Percentiles rank a stretch among this genome's conserved stretches.
These are phyloP conservation scores for Haliclystus octoradiatus DNA, from an alignment of 30 jellyfish, hydroid and myxozoan genomes.

Conservation along the genomic window DNA sequence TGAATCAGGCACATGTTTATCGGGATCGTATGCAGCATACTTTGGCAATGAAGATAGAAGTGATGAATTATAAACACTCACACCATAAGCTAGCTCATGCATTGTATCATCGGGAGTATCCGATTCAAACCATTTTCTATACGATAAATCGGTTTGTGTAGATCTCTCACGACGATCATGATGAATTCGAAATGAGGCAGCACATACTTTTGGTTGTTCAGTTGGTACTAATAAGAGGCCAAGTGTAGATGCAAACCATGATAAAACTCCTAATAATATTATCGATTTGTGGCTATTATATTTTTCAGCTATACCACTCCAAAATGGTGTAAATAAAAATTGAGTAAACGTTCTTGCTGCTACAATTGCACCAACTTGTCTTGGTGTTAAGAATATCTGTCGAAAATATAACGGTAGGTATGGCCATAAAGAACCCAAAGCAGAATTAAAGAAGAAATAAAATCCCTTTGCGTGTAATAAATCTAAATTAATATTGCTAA, in stretches of 20 bases:
- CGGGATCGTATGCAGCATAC: constrained; percentile 86
- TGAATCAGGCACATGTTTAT: constrained; percentile 69
- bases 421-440: constrained; percentile 93
- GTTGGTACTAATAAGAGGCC: constrained; percentile 63
- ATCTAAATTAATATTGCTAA: too few relatives aligned
- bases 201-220: constrained; percentile 90
- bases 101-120: too few relatives aligned
- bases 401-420: constrained; percentile 75
- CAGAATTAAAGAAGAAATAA: constrained; percentile 73
- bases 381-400: constrained; percentile 74
- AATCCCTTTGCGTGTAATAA: constrained; percentile 53
- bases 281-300: constrained; percentile 51
- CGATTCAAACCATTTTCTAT: too few relatives aligned
- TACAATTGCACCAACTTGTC: constrained; percentile 89
- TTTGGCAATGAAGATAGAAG: too few relatives aligned
- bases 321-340: constrained; percentile 78
- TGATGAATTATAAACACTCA: too few relatives aligned
- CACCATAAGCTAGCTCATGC: too few relatives aligned
- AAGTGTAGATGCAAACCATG: constrained; percentile 81
- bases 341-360: constrained; percentile 75
- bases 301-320: constrained; percentile 85
- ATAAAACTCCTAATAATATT: constrained; percentile 35
- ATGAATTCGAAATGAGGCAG: too few relatives aligned
- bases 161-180: too few relatives aligned
- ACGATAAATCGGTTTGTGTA: too few relatives aligned